A percentile compares a stretch with the other conserved stretches of the same genome.
Conservation (phyloP, 2,113 vertebrate genomes). For the Dipodomys spectabilis region DNA sequence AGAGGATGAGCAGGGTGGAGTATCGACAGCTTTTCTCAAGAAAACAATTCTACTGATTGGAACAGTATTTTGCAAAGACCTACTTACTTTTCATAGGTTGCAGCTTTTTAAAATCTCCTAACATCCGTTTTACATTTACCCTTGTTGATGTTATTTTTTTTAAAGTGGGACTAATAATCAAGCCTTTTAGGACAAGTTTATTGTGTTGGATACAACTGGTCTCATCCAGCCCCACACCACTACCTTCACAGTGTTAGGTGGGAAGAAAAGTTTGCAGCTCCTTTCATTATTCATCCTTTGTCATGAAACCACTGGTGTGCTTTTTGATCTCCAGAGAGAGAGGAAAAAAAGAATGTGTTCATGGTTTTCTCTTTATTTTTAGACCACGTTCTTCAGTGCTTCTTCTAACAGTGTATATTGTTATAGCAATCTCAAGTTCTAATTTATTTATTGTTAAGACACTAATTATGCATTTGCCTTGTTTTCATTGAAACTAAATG, state of each 20-base stretch:
- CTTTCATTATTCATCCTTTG: slow-evolving; percentile 70
- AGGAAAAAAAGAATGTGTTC: slow-evolving; percentile 63
- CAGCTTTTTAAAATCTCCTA: slow-evolving; percentile 67
- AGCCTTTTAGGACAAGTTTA: slow-evolving; percentile 62
- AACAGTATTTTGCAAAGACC: slow-evolving; percentile 72
- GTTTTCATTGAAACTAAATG: slow-evolving; percentile 72
- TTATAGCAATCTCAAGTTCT: slow-evolving; percentile 76
- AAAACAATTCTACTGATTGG: slow-evolving; percentile 74
- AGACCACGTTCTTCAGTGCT: slow-evolving; percentile 65
- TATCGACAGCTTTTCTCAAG: slow-evolving; percentile 42
- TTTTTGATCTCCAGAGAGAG: slow-evolving; percentile 71
- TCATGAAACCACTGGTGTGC: slow-evolving; percentile 66
- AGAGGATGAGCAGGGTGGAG: background rate
- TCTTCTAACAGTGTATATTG: slow-evolving; percentile 78
- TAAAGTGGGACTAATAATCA: slow-evolving; percentile 76
- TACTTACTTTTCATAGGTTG: slow-evolving; percentile 72
- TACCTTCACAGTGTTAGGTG: slow-evolving; percentile 73
- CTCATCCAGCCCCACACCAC: background rate
- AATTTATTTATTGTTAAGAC: slow-evolving; percentile 83
- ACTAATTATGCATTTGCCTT: slow-evolving; percentile 77
- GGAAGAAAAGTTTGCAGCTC: slow-evolving; percentile 59
- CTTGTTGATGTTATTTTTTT: slow-evolving; percentile 64
- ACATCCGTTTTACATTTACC: slow-evolving; percentile 79
- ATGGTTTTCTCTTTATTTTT: slow-evolving; percentile 81
- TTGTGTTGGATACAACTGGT: slow-evolving; percentile 73